Conservation (phyloP, 2,888 invertebrate species). For the Drosophila stalkeri region DNA sequence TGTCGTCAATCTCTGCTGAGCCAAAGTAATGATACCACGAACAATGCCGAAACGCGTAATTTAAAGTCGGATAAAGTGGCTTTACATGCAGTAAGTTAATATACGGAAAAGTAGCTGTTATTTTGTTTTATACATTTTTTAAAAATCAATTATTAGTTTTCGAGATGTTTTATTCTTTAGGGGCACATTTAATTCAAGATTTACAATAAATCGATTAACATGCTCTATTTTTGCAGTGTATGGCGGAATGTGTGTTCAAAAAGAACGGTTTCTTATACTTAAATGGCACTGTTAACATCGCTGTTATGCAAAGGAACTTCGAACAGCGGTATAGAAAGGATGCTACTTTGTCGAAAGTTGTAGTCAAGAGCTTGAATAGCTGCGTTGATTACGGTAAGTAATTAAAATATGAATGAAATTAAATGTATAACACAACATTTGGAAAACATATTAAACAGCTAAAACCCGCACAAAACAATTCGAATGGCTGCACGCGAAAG, state of each 20-base stretch:
- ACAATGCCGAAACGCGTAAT: constrained; percentile 33
- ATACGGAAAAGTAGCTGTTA: background rate
- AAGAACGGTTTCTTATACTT: constrained; percentile 40
- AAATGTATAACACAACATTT: too few relatives aligned
- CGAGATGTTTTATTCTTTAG: background rate
- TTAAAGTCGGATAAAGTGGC: constrained; percentile 56
- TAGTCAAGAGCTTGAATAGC: constrained; percentile 35
- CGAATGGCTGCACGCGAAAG: constrained; percentile 58
- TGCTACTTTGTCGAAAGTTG: constrained; percentile 30
- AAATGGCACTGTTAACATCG: constrained; percentile 55
- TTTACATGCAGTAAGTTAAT: constrained; percentile 51
- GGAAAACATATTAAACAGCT: constrained; percentile 32
- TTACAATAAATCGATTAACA: background rate
- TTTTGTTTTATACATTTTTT: background rate
- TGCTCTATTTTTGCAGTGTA: constrained; percentile 39
- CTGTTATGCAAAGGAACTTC: constrained; percentile 36
- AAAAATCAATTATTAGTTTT: background rate
- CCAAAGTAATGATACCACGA: constrained; percentile 25
- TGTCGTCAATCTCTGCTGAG: constrained; percentile 57
- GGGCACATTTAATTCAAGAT: background rate
- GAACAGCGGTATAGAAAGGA: constrained; percentile 54
- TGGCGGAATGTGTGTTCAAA: constrained; percentile 67
- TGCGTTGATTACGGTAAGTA: constrained; percentile 46
- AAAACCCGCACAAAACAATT: constrained; percentile 40
- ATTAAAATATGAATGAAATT: too few relatives aligned